phyloP scores from a whole-genome alignment of 2,888 invertebrate genomes.

The Caenorhabditis uteleia region DNA sequence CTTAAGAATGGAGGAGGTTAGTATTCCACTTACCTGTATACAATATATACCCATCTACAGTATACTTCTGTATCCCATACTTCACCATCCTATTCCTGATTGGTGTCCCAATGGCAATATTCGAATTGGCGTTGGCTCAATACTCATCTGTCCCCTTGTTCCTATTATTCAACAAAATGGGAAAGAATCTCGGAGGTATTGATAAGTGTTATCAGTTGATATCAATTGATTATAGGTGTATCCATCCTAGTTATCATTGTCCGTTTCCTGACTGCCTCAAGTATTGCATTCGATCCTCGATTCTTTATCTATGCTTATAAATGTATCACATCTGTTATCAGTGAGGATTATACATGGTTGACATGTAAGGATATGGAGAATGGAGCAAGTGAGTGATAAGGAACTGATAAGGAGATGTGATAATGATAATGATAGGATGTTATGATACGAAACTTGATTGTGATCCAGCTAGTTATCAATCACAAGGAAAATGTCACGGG shows the following conservation, averaged over 20 bases:
- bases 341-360: too few species aligned
- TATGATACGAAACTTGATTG: too few species aligned
- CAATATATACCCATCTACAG: background rate
- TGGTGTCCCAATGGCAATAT: conserved; percentile 30
- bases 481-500: too few species aligned
- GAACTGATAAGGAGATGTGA: too few species aligned
- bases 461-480: too few species aligned
- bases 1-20: conserved; percentile 27
- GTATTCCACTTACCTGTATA: background rate
- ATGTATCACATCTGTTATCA: too few species aligned
- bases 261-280: conserved; percentile 10
- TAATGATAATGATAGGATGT: too few species aligned
- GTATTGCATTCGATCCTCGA: conserved; percentile 6
- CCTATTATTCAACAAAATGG: conserved; percentile 12
- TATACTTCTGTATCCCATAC: conserved; percentile 23
- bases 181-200: conserved; percentile 20
- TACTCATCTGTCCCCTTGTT: conserved; percentile 23
- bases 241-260: conserved; percentile 16
- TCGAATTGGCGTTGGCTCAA: conserved; percentile 29
- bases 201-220: too few species aligned
- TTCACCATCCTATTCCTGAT: conserved; percentile 15
- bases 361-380: too few species aligned
- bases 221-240: conserved; percentile 18
- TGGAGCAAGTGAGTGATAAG: too few species aligned
- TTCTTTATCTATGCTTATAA: conserved; percentile 1